Conservation (phyloP, 2,113 vertebrate genomes). For the Phalacrocorax pelagicus region DNA sequence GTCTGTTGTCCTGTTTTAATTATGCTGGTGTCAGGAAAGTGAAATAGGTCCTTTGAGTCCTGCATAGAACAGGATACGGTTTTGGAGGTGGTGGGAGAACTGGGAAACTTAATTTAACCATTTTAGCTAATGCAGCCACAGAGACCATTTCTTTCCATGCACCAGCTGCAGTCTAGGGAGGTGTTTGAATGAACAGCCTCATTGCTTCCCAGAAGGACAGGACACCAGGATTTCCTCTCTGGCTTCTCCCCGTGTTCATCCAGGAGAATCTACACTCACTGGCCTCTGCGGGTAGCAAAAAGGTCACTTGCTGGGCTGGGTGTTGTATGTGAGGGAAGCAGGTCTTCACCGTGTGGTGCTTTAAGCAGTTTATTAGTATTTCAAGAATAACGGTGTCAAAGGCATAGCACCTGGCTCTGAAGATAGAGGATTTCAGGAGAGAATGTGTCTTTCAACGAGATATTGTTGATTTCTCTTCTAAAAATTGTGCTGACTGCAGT, state of each 20-base stretch:
- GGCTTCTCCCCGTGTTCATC: neutral
- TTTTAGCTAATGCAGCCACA: neutral
- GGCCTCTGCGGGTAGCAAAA: neutral
- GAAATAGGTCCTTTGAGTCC: neutral
- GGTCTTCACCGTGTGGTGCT: neutral
- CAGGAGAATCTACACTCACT: neutral
- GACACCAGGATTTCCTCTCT: neutral
- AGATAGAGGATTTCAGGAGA: neutral
- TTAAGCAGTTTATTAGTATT: neutral
- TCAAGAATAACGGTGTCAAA: neutral
- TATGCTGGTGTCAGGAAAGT: neutral
- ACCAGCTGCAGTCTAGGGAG: neutral
- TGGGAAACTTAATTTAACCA: neutral
- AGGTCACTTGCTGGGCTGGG: neutral
- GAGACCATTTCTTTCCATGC: neutral
- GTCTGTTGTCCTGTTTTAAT: neutral
- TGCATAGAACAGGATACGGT: neutral
- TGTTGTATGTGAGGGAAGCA: neutral
- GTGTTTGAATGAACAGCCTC: neutral
- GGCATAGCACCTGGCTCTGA: neutral
- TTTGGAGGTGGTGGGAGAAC: neutral
- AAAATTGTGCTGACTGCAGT: neutral
- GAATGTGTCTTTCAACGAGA: neutral
- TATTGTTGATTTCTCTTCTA: neutral
- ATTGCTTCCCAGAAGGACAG: neutral